Conservation (phyloP, 1,140 invertebrate species). For the Eupristina koningsbergeri region DNA sequence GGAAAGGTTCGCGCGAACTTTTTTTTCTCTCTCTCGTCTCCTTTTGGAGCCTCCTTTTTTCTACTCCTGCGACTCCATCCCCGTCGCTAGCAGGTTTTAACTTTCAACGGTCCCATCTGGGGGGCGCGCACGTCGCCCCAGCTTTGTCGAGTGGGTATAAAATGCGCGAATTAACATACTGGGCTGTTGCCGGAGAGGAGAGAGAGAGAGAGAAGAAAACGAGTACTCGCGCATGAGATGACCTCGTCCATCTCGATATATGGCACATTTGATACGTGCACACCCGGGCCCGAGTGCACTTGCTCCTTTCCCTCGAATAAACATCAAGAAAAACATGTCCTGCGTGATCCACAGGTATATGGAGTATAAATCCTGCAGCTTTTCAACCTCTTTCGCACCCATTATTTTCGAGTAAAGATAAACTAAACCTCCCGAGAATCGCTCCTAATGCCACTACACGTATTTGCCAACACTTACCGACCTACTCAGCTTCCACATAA, state of each 20-base stretch:
- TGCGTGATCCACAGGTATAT: neutral
- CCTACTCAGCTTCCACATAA: too few relatives aligned
- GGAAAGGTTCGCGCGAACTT: constrained; percentile 33
- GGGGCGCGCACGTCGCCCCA: constrained; percentile 40
- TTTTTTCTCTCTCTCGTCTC: constrained; percentile 20
- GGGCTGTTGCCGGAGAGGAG: constrained; percentile 58
- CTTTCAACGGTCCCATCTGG: constrained; percentile 69
- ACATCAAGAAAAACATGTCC: neutral
- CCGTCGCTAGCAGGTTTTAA: constrained; percentile 68
- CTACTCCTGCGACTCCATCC: constrained; percentile 11
- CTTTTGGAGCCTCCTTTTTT: neutral
- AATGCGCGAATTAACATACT: constrained; percentile 71
- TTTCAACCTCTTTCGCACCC: neutral
- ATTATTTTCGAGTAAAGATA: neutral
- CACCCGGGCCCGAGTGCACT: too few relatives aligned
- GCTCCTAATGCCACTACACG: too few relatives aligned
- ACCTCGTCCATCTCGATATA: too few relatives aligned
- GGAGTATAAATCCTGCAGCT: neutral
- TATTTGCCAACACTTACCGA: too few relatives aligned
- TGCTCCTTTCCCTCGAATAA: neutral
- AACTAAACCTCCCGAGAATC: neutral
- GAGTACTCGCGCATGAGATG: too few relatives aligned
- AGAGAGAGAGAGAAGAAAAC: too few relatives aligned
- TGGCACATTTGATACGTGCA: too few relatives aligned
- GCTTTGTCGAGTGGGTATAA: constrained; percentile 64